Evolutionary conservation across 2,888 invertebrate genomes (phyloP), one percentile per base, ranked within the genome.

Genomic region (Agrilus cyanescens): DNA sequence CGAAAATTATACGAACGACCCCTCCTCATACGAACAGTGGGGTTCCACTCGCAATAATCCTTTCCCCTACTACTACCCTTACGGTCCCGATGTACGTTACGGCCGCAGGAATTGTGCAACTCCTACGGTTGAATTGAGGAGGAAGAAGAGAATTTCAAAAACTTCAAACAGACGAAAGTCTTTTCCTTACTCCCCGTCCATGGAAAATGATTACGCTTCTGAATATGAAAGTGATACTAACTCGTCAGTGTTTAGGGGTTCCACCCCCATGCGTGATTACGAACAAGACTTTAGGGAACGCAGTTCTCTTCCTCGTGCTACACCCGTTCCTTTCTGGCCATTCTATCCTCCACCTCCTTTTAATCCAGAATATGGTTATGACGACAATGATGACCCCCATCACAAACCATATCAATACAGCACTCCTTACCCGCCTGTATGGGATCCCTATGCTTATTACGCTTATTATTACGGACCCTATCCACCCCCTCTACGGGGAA

Each of bases 1-100:
- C 55, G 59, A 59, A 58, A 56, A 54, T 55, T 55, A 56, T 47
- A 42, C 53, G 46, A 50, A 51, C 54, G 61, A 62, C 53, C 58
- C 60, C 49, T 57, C 57, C 53, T 57, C 38, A 32, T 41, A 36
- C 41, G 30, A 41, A 42, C 49, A 48, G 36, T 52, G 50, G 48
- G 50, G 47, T 31, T 50, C 38, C 29, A 46, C 50, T 42, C 46
- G 47, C 31, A 47, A 48, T 42, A 50, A 49, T 41, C 53, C 53
- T 16, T 49, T 48, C 4, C 52, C 50, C 20, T 41, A 46, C 10
- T 46, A 47, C 15, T 46, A 49, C 29, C 58, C 57, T 45, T 52
- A 52, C 43, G 55, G 57, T 44, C 57, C 58, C 30, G 53, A 57
- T 50, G 58, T 58, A 48, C 54, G 54, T 12, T 60, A 57, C 49